Percentiles rank a stretch among this genome's conserved stretches.
These are phyloP conservation scores for Sciaenops ocellatus DNA, from an alignment of 2,797 vertebrate species.

Conservation along the genomic window DNA sequence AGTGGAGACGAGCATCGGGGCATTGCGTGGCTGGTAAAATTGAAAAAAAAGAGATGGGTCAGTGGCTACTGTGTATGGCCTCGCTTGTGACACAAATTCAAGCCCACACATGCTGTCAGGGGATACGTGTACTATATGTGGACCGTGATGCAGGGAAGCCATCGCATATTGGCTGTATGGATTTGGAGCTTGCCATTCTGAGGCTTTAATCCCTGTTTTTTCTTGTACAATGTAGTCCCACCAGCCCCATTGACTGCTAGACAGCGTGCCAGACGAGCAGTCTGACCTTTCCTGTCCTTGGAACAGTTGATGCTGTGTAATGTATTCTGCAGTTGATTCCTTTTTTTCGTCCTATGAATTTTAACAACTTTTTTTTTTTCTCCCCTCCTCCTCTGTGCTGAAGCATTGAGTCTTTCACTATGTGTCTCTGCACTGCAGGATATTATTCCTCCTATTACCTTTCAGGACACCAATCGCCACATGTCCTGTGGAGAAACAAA, in stretches of 20 bases:
- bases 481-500: conserved; percentile 80
- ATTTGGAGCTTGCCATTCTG: conserved; percentile 60
- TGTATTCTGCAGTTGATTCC: conserved; percentile 81
- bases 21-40: conserved; percentile 45
- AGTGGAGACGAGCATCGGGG: conserved; percentile 44
- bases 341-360: conserved; percentile 80
- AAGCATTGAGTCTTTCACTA: conserved; percentile 49
- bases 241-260: conserved; percentile 54
- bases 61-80: conserved; percentile 47
- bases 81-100: conserved; percentile 36
- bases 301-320: conserved; percentile 74
- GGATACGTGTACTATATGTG: conserved; percentile 41
- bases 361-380: conserved; percentile 76
- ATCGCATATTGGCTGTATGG: conserved; percentile 51
- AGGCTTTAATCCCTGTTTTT: conserved; percentile 65
- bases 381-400: conserved; percentile 29
- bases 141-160: conserved; percentile 56
- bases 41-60: conserved; percentile 61
- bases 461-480: conserved; percentile 75
- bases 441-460: conserved; percentile 80
- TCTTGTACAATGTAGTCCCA: conserved; percentile 52
- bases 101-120: conserved; percentile 50
- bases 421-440: conserved; percentile 69
- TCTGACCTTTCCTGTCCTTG: conserved; percentile 82
- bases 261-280: conserved; percentile 68